A percentile compares a stretch with the other conserved stretches of the same genome.
These are phyloP conservation scores for Drosophila pallidifrons DNA, from an alignment of 1,140 invertebrate genomes.

Conservation along the genomic window DNA sequence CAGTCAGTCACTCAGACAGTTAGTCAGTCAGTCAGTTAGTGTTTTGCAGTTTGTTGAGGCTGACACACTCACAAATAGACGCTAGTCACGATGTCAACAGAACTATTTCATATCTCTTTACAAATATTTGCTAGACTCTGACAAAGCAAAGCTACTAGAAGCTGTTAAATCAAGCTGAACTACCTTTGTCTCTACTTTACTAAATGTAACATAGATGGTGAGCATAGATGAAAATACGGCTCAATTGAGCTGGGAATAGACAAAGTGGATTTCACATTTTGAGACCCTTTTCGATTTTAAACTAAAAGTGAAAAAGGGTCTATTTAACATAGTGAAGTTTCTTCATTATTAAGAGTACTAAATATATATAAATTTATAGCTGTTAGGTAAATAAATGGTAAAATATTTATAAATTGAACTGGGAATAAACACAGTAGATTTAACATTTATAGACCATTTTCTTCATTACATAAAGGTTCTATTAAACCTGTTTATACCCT, in stretches of 20 bases:
- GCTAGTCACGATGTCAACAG: slow-evolving; percentile 35
- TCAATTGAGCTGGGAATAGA: not conserved
- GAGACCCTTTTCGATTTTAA: no score
- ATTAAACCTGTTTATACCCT: no score
- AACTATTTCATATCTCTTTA: slow-evolving; percentile 56
- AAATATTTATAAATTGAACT: no score
- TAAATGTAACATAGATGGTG: not conserved
- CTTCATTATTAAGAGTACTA: no score
- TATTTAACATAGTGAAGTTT: no score
- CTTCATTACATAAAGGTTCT: no score
- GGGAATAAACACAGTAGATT: no score
- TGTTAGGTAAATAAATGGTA: no score
- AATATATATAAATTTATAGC: no score
- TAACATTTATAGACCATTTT: no score
- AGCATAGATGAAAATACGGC: not conserved
- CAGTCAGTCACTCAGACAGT: slow-evolving; percentile 1
- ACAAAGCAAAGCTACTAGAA: slow-evolving; percentile 27
- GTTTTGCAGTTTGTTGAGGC: slow-evolving; percentile 17
- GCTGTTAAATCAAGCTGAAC: slow-evolving; percentile 35
- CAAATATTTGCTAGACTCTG: slow-evolving; percentile 52
- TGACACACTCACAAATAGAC: slow-evolving; percentile 19
- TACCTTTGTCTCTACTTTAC: not conserved
- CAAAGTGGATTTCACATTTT: no score
- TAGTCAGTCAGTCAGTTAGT: slow-evolving; percentile 44
- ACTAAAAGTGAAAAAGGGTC: no score